Evolutionary conservation across 1,140 invertebrate species (phyloP).

Genomic region (Drosophila quadrilineata): DNA sequence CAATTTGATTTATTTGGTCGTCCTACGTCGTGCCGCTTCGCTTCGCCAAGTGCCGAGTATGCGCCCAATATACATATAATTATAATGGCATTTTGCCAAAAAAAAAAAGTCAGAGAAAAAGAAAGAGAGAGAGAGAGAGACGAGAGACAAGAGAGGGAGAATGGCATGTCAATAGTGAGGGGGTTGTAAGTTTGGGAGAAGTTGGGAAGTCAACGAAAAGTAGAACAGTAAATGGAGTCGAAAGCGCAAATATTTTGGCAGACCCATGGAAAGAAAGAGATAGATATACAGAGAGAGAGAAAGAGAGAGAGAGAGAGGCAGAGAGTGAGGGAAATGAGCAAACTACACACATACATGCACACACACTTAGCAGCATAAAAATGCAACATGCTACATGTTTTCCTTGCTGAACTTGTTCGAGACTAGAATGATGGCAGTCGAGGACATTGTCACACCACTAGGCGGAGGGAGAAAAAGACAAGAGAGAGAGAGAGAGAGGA

Average conservation of each 20-base stretch:
- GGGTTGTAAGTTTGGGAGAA: background rate
- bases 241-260: too few species aligned
- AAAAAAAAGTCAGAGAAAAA: background rate
- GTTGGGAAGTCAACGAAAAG: too few species aligned
- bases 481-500: background rate
- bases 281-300: too few species aligned
- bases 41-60: conserved; percentile 4
- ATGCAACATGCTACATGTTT: conserved; percentile 38
- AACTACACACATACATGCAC: conserved; percentile 18
- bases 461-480: background rate
- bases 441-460: too few species aligned
- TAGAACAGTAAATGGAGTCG: too few species aligned
- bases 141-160: background rate
- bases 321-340: too few species aligned
- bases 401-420: conserved; percentile 14
- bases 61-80: conserved; percentile 56
- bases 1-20: conserved; percentile 24
- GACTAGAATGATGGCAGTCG: background rate
- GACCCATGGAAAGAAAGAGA: too few species aligned
- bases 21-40: too few species aligned
- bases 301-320: too few species aligned
- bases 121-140: background rate
- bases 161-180: background rate
- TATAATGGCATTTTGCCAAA: conserved; percentile 75
- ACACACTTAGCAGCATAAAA: conserved; percentile 22